Evolutionary conservation across 2,113 vertebrate species (phyloP).

Genomic region (Craseonycteris thonglongyai): DNA sequence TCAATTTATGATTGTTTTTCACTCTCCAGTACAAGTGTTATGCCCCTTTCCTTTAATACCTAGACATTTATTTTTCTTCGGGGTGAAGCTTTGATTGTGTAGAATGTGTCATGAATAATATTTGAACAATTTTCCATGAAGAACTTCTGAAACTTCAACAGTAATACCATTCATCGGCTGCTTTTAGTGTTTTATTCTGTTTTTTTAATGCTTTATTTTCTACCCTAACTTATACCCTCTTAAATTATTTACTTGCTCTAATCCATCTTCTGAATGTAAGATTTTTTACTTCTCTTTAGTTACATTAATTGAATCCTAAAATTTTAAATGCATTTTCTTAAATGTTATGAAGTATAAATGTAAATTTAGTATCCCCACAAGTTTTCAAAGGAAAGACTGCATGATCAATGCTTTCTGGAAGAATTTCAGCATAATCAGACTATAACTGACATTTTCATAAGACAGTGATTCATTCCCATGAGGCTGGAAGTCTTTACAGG

Average conservation of each 20-base stretch:
- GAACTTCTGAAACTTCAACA: neutral
- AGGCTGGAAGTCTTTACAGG: neutral
- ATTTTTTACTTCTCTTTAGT: neutral
- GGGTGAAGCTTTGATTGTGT: neutral
- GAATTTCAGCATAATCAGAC: neutral
- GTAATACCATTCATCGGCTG: neutral
- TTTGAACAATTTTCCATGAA: conserved; percentile 12
- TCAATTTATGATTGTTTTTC: neutral
- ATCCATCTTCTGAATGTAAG: neutral
- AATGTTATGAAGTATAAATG: neutral
- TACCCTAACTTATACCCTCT: neutral
- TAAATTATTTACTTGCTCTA: neutral
- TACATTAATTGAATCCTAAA: conserved; percentile 19
- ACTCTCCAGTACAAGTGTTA: neutral
- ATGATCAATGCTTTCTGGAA: neutral
- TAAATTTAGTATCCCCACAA: neutral
- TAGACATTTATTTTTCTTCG: neutral
- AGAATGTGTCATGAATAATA: neutral
- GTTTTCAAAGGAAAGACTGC: conserved; percentile 2
- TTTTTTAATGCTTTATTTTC: conserved; percentile 21
- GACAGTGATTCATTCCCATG: neutral
- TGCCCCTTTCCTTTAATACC: neutral
- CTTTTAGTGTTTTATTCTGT: neutral
- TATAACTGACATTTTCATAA: neutral
- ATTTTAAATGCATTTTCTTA: neutral